Percentiles rank a stretch among this genome's conserved stretches.
Evolutionary conservation across 2,797 vertebrate genomes (phyloP).

Genomic region (Melanotaenia parkinsoni): DNA sequence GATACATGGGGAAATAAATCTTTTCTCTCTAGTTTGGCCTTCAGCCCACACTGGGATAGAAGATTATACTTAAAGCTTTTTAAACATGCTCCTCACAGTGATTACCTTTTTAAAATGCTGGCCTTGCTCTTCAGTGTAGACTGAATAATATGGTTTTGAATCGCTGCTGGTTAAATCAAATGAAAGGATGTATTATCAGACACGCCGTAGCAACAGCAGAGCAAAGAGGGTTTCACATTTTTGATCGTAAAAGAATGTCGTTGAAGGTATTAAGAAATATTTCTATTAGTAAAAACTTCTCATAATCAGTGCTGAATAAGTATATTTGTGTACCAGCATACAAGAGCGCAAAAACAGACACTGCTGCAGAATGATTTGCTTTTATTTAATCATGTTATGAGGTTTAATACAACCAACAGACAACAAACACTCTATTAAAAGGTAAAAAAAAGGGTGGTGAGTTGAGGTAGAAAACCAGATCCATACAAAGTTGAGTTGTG

Average conservation of each 20-base stretch:
- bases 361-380: no score
- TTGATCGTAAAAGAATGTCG: neutral
- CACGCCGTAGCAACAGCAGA: neutral
- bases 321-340: neutral
- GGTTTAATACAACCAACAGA: no score
- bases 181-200: neutral
- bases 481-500: no score
- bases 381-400: no score
- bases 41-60: neutral
- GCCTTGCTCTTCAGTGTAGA: neutral
- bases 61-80: neutral
- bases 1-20: neutral
- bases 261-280: neutral
- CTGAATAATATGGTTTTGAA: neutral
- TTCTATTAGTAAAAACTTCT: no score
- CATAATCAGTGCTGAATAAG: no score
- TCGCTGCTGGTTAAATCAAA: neutral
- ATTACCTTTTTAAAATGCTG: slow-evolving; percentile 1
- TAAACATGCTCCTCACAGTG: neutral
- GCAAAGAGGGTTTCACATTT: neutral
- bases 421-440: no score
- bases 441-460: no score
- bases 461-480: no score
- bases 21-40: neutral
- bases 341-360: no score